phyloP scores from a whole-genome alignment of 2,797 vertebrate species.

The Cirrhinus molitorella region DNA sequence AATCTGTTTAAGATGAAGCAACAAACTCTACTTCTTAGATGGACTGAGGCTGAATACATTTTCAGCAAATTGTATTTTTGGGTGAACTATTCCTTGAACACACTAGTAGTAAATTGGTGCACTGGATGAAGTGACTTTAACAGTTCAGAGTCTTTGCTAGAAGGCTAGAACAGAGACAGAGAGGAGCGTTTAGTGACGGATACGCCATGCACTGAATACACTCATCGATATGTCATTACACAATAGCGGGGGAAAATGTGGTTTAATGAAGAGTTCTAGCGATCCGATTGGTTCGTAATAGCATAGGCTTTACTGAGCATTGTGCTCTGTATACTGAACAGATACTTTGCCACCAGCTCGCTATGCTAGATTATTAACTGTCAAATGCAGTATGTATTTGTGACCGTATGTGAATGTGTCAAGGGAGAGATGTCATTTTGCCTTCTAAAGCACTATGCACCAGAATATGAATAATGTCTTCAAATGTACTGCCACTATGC shows the following conservation, averaged over 20 bases:
- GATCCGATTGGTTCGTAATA: constrained; percentile 83
- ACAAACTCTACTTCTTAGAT: not conserved
- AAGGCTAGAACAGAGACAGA: constrained; percentile 66
- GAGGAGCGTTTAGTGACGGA: constrained; percentile 57
- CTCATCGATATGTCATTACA: constrained; percentile 84
- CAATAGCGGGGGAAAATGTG: constrained; percentile 83
- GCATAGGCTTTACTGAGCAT: constrained; percentile 78
- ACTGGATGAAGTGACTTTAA: not conserved
- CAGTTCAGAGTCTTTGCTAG: not conserved
- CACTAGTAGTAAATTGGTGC: not conserved
- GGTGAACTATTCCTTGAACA: not conserved
- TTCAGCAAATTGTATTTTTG: not conserved
- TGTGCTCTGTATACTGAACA: constrained; percentile 82
- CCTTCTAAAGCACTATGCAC: constrained; percentile 15
- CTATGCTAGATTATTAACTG: constrained; percentile 74
- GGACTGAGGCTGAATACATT: not conserved
- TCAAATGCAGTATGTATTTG: constrained; percentile 69
- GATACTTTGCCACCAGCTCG: constrained; percentile 60
- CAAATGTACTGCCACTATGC: constrained; percentile 12
- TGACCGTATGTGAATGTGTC: constrained; percentile 7
- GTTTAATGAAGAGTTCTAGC: constrained; percentile 88
- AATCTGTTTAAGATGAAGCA: not conserved
- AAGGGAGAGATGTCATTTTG: constrained; percentile 15
- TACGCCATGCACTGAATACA: constrained; percentile 70
- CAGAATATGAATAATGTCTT: constrained; percentile 44